A percentile compares a stretch with the other conserved stretches of the same genome.
These are phyloP conservation scores for Zygogramma bicolorata DNA, from an alignment of 2,888 invertebrate genomes.

Conservation along the genomic window DNA sequence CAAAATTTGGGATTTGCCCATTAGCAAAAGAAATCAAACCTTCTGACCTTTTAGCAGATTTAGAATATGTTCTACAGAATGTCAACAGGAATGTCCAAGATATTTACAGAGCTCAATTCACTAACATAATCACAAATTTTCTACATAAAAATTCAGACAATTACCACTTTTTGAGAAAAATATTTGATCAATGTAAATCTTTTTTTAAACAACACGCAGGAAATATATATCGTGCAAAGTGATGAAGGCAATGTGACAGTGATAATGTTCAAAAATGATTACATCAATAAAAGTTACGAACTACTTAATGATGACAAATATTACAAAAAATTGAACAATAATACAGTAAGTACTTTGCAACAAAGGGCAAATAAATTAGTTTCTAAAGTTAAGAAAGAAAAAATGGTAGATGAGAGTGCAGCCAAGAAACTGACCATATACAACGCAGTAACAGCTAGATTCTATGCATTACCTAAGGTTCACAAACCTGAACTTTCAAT, in stretches of 20 bases:
- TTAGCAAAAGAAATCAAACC: neutral
- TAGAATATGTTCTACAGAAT: neutral
- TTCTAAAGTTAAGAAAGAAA: neutral
- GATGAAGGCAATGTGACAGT: conserved; percentile 26
- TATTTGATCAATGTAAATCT: neutral
- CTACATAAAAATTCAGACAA: neutral
- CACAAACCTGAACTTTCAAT: conserved; percentile 15
- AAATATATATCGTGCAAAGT: conserved; percentile 3
- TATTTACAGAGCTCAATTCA: neutral
- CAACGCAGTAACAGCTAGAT: conserved; percentile 10
- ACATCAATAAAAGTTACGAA: conserved; percentile 11
- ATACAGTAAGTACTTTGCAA: conserved; percentile 17
- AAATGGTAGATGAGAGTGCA: conserved; percentile 10
- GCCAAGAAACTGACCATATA: conserved; percentile 10
- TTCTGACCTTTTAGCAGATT: neutral
- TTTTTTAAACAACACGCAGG: neutral
- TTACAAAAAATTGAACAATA: conserved; percentile 14
- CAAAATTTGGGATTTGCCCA: neutral
- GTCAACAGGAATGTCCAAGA: neutral
- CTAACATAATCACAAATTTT: neutral
- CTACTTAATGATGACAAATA: conserved; percentile 20
- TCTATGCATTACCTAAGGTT: conserved; percentile 13
- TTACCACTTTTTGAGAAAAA: neutral
- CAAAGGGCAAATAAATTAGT: conserved; percentile 14
- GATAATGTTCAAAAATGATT: conserved; percentile 13